Percentiles rank a stretch among this genome's conserved stretches.
Conservation (phyloP, 2,888 invertebrate species). For the Leucophenga maculata region DNA sequence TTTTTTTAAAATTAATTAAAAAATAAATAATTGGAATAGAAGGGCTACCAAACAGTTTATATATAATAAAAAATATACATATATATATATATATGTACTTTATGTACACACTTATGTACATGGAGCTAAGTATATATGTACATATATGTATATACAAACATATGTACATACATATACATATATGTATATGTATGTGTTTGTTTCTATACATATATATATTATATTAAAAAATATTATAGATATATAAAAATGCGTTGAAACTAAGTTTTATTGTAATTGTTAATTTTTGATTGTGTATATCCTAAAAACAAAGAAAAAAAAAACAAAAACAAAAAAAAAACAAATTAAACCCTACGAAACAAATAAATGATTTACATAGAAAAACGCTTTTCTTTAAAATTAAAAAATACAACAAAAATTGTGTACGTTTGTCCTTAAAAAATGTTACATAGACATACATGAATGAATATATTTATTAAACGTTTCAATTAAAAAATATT, state of each 20-base stretch:
- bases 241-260: constrained; percentile 15
- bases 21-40: too few species aligned
- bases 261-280: constrained; percentile 26
- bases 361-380: not conserved
- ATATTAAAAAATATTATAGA: not conserved
- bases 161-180: not conserved
- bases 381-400: not conserved
- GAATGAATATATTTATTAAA: constrained; percentile 17
- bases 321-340: constrained; percentile 22
- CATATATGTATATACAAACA: constrained; percentile 5
- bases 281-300: constrained; percentile 22
- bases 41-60: too few species aligned
- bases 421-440: constrained; percentile 21
- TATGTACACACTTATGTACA: not conserved
- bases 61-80: not conserved
- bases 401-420: not conserved
- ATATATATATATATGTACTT: not conserved
- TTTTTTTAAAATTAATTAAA: too few species aligned
- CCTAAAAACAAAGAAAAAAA: constrained; percentile 9
- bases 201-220: not conserved
- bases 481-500: constrained; percentile 21
- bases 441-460: constrained; percentile 32
- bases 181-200: not conserved
- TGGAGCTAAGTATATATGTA: not conserved
- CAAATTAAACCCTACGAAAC: not conserved